Base-by-base conservation (phyloP, 1,140 invertebrate species). In the Macrobrachium rosenbergii region DNA sequence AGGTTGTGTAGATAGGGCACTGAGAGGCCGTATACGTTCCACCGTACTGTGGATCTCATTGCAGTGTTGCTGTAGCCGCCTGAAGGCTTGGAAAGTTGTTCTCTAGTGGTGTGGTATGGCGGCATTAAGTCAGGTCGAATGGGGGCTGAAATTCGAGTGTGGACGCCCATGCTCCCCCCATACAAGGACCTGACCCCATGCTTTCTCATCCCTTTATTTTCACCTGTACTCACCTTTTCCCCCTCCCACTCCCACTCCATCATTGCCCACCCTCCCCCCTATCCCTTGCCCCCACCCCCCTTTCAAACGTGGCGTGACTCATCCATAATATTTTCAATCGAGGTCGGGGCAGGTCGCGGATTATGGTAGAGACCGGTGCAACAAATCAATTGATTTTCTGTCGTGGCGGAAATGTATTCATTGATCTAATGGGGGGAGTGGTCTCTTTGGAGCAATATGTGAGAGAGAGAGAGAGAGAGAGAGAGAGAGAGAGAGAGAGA, bases 361-460 rank as follows among this genome's bases (percentile, higher is more conserved):
- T 80, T 86, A 80, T 67, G 76, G 63, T 86, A 59, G 76, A 73
- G 83, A 69, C 52, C 83, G 64, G 59, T 79, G 83, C 83, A 86
- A 86, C 83, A 86, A 86, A 86, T 86, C 83, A 86, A 86, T 86
- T 86, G 83, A 86, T 86, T 86, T 86, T 58, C 83, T 60, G 83
- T 86, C 83, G 59, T 45, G 52, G 64, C 83, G 60, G 67, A 77
- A 86, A 86, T 86, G 76, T 86, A 73, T 80, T 86, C 83, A 86
- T 86, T 86, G 83, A 86, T 86, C 83, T 60, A 64, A 19, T 21
- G 11, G 64, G 69, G 62, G 16, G 12, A 37, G 78, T 17, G 21
- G 7, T 19, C 52, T 16, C 23, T 45, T 16, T 5, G 21, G 21
- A 37, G 28, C 7, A 37, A 16, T 21, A 37, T 19, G 72, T 2